Evolutionary conservation across 2,888 invertebrate species (phyloP).

Genomic region (Mechanitis messenoides): DNA sequence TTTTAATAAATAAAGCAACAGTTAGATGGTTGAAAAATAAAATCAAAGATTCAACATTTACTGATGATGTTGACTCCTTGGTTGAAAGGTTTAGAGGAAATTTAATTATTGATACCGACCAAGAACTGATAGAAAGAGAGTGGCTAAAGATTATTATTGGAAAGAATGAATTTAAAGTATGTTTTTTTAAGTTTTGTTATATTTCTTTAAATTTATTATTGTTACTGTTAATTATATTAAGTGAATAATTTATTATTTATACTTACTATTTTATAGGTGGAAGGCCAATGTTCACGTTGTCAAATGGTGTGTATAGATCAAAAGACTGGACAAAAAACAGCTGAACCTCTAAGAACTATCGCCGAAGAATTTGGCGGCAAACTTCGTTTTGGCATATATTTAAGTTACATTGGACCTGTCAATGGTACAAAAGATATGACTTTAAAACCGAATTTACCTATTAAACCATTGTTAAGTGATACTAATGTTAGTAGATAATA

Average conservation of each 20-base stretch:
- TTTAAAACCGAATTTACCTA: conserved; percentile 41
- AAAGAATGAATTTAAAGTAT: conserved; percentile 79
- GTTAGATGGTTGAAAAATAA: conserved; percentile 81
- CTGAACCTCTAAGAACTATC: conserved; percentile 86
- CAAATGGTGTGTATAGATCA: conserved; percentile 98
- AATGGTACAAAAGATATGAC: conserved; percentile 45
- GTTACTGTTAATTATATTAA: background rate
- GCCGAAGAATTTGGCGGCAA: conserved; percentile 85
- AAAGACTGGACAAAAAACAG: conserved; percentile 84
- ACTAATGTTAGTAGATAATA: conserved; percentile 22
- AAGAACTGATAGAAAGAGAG: conserved; percentile 86
- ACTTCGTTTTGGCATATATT: conserved; percentile 88
- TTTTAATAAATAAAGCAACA: conserved; percentile 87
- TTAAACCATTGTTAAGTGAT: conserved; percentile 47
- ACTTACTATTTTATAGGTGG: conserved; percentile 71
- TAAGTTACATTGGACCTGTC: conserved; percentile 65
- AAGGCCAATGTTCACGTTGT: conserved; percentile 91
- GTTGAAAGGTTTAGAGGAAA: conserved; percentile 93
- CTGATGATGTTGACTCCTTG: conserved; percentile 76
- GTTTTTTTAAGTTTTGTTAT: conserved; percentile 7
- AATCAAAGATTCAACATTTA: conserved; percentile 72
- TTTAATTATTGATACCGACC: conserved; percentile 83
- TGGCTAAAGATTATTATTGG: conserved; percentile 83
- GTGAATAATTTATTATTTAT: conserved; percentile 11
- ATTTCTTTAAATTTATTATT: background rate